Percentiles rank a stretch among this genome's conserved stretches.
Conservation (phyloP, 2,113 vertebrate genomes). For the Panthera leo region DNA sequence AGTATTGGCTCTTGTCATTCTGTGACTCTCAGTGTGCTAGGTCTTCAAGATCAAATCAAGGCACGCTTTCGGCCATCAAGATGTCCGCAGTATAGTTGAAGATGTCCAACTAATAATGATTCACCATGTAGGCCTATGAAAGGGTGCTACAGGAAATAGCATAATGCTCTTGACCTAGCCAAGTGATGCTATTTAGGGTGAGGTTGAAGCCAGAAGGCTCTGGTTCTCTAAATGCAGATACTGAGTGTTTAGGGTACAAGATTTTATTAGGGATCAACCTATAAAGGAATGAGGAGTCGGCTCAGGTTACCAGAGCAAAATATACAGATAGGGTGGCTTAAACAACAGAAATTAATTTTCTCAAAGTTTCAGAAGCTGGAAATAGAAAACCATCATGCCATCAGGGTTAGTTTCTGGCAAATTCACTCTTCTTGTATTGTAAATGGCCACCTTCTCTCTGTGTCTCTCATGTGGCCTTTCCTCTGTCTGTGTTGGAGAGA, state of each 20-base stretch:
- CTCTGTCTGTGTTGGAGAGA: neutral
- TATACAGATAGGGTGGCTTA: neutral
- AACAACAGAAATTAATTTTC: neutral
- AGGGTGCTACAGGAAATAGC: neutral
- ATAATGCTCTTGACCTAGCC: fast-evolving
- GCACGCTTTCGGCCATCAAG: neutral
- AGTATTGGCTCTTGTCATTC: neutral
- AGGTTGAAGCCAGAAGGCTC: fast-evolving
- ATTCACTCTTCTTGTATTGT: neutral
- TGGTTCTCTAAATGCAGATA: neutral
- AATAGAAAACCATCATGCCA: neutral
- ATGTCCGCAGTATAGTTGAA: fast-evolving
- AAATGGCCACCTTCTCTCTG: no score
- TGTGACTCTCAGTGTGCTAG: neutral
- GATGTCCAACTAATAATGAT: neutral
- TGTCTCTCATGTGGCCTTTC: neutral
- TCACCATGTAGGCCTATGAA: neutral
- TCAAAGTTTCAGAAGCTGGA: neutral
- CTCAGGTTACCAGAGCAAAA: neutral
- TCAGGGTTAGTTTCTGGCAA: neutral
- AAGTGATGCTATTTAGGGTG: fast-evolving
- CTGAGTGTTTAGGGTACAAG: neutral
- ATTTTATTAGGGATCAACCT: neutral
- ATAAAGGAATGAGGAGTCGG: neutral
- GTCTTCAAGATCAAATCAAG: neutral